phyloP scores from a whole-genome alignment of 2,888 invertebrate species.

The Platynereis dumerilii region DNA sequence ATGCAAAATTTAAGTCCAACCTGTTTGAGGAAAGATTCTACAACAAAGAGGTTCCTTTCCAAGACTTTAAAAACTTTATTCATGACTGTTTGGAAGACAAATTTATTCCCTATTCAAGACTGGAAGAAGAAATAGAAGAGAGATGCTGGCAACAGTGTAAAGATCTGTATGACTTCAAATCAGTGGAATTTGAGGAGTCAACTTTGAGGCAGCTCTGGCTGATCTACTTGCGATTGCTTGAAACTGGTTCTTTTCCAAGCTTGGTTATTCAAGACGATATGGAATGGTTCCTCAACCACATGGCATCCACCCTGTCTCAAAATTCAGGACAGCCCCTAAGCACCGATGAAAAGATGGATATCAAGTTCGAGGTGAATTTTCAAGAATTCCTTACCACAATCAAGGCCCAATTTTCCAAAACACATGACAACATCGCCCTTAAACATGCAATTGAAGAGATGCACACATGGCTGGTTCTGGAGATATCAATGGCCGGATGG shows the following conservation, averaged over 20 bases:
- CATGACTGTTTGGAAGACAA: slow-evolving; percentile 1
- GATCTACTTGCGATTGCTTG: slow-evolving; percentile 32
- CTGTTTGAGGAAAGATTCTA: slow-evolving; percentile 6
- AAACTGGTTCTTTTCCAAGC: slow-evolving; percentile 34
- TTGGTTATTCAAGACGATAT: slow-evolving; percentile 24
- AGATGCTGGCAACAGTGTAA: slow-evolving; percentile 13
- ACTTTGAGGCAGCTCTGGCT: slow-evolving; percentile 31
- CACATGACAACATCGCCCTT: not conserved
- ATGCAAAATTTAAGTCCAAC: no score
- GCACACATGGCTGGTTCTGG: slow-evolving; percentile 35
- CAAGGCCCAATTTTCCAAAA: not conserved
- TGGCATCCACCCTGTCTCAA: slow-evolving; percentile 17
- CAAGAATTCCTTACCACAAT: slow-evolving; percentile 4
- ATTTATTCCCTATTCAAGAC: not conserved
- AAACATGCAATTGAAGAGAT: slow-evolving; percentile 31
- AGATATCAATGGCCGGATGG: slow-evolving; percentile 35
- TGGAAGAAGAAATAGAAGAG: slow-evolving; percentile 6
- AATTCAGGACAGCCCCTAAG: not conserved
- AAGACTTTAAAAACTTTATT: slow-evolving; percentile 10
- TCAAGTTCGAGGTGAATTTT: not conserved
- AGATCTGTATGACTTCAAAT: slow-evolving; percentile 5
- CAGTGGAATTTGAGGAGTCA: slow-evolving; percentile 11
- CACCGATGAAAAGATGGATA: no score
- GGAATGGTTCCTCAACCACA: slow-evolving; percentile 33
- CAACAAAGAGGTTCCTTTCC: slow-evolving; percentile 5